A percentile compares a stretch with the other conserved stretches of the same genome.
These are phyloP conservation scores for Ormyrus pomaceus DNA, from an alignment of 2,888 invertebrate species.

Conservation along the genomic window DNA sequence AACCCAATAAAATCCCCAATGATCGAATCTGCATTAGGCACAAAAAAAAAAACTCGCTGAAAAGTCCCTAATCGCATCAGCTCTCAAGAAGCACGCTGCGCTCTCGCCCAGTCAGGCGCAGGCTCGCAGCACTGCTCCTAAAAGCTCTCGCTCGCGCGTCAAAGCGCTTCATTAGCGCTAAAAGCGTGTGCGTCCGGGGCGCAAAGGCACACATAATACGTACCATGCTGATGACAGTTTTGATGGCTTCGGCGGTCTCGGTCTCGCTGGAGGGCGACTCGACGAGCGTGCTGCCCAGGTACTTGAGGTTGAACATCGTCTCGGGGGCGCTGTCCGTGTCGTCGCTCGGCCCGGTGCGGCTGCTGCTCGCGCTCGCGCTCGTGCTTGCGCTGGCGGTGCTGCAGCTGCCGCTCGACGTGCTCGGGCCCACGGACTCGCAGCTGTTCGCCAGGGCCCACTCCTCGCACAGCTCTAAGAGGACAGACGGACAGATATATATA, in stretches of 20 bases:
- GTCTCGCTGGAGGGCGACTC: constrained; percentile 86
- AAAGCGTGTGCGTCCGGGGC: neutral
- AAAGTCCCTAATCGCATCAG: too few relatives aligned
- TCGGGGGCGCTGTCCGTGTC: constrained; percentile 72
- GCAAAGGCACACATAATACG: constrained; percentile 49
- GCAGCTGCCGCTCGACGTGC: constrained; percentile 67
- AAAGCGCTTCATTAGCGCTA: too few relatives aligned
- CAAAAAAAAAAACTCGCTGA: too few relatives aligned
- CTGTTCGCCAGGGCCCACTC: constrained; percentile 83
- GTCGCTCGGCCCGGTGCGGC: constrained; percentile 65
- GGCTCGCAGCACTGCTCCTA: neutral
- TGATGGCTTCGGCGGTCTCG: constrained; percentile 88
- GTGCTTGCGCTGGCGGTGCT: constrained; percentile 68
- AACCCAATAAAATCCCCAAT: too few relatives aligned
- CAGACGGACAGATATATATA: too few relatives aligned
- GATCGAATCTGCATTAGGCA: too few relatives aligned
- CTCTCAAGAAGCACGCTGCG: too few relatives aligned
- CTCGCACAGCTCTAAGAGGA: constrained; percentile 80
- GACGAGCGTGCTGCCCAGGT: constrained; percentile 87
- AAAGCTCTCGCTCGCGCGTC: neutral
- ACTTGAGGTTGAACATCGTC: constrained; percentile 78
- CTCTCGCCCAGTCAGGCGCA: too few relatives aligned
- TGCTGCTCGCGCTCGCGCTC: constrained; percentile 70
- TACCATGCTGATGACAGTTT: constrained; percentile 83
- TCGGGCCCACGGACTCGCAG: constrained; percentile 79